phyloP scores from a whole-genome alignment of 1,140 invertebrate species.

The Rhynchophorus ferrugineus region DNA sequence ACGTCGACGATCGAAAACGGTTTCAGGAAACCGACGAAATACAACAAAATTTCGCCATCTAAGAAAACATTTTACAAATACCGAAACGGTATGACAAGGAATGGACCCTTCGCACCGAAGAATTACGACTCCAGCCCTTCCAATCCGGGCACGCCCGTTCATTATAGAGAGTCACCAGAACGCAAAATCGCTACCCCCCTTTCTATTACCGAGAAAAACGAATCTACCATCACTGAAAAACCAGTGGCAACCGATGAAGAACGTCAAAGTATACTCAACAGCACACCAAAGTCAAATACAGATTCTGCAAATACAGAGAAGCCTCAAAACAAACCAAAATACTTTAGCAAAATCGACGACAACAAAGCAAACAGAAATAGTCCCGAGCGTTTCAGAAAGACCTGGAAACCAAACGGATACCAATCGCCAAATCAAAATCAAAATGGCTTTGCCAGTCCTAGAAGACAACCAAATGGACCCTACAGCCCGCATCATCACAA shows the following conservation, averaged over 20 bases:
- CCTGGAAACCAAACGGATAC: constrained; percentile 4
- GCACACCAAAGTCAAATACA: not conserved
- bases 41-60: not conserved
- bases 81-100: constrained; percentile 1
- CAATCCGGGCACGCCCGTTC: not conserved
- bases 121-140: not conserved
- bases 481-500: not conserved
- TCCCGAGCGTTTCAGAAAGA: constrained; percentile 2
- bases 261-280: too few species aligned
- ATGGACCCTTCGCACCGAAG: not conserved
- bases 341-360: not conserved
- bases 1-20: constrained; percentile 10
- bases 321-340: not conserved
- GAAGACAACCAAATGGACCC: not conserved
- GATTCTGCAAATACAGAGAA: not conserved
- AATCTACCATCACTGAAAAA: too few species aligned
- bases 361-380: not conserved
- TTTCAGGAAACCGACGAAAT: not conserved
- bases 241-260: not conserved
- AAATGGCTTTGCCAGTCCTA: not conserved
- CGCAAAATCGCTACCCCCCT: not conserved
- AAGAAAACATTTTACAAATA: constrained; percentile 18
- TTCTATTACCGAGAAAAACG: not conserved
- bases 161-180: constrained; percentile 1
- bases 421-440: constrained; percentile 2